Evolutionary conservation across 1,140 invertebrate species (phyloP), one percentile per base, ranked within the genome.

Genomic region (Eupeodes corollae): DNA sequence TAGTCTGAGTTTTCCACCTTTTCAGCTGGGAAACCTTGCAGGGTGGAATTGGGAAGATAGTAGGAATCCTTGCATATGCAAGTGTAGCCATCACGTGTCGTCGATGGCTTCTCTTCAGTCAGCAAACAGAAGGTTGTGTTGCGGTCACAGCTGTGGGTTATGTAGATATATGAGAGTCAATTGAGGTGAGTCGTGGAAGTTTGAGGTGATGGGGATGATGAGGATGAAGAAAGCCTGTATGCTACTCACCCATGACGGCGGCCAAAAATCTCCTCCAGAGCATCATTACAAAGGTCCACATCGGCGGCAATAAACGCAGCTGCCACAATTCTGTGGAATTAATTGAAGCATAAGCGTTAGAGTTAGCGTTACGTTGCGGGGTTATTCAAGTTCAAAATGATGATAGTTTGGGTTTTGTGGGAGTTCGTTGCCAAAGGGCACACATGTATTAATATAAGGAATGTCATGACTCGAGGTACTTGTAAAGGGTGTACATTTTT

Each of bases 51-150:
- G 14, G 67, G 68, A 53, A 70, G 53, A 53, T 71, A 75, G 44
- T 57, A 75, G 38, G 73, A 73, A 12, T 67, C 62, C 13, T 57
- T 59, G 52, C 74, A 75, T 12, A 69, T 46, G 47, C 74, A 75
- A 18, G 64, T 67, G 52, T 75, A 75, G 16, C 58, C 56, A 52
- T 64, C 62, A 6, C 63, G 50, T 0, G 55, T 60, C 12, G 56
- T 52, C 9, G 55, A 47, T 5, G 61, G 55, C 15, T 59, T 58
- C 18, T 56, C 59, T 37, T 62, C 60, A 8, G 63, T 64, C 14
- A 63, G 44, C 38, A 68, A 53, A 46, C 66, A 68, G 39, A 68
- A 68, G 15, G 66, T 68, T 13, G 66, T 68, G 48, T 68, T 67
- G 2, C 61, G 63, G 62, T 68, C 66, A 49, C 66, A 68, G 18